A percentile compares a stretch with the other conserved stretches of the same genome.
These are phyloP conservation scores for Oscheius myriophilus DNA, from an alignment of 2,888 invertebrate genomes.

Conservation along the genomic window DNA sequence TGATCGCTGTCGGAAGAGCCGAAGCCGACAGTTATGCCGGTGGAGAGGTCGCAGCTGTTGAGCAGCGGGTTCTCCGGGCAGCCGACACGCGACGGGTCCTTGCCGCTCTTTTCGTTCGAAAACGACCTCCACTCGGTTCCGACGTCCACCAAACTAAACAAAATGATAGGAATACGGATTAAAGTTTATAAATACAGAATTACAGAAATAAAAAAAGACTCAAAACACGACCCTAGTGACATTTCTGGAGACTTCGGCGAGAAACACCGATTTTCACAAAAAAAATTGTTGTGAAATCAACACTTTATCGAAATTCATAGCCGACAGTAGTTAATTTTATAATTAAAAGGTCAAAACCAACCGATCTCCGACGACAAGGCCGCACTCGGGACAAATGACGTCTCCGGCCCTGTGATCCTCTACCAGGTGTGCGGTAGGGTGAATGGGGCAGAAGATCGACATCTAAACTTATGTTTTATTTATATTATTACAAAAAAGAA, in stretches of 20 bases:
- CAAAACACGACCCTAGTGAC: too few relatives aligned
- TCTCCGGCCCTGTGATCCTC: slow-evolving; percentile 99
- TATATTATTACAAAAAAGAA: too few relatives aligned
- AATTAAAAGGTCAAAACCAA: slow-evolving; percentile 25
- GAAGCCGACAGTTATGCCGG: slow-evolving; percentile 81
- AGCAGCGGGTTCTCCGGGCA: slow-evolving; percentile 96
- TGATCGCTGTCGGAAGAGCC: slow-evolving; percentile 56
- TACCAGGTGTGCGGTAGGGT: slow-evolving; percentile 95
- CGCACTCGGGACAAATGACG: slow-evolving; percentile 98
- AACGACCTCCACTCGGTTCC: slow-evolving; percentile 99
- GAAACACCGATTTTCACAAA: too few relatives aligned
- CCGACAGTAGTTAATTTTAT: too few relatives aligned
- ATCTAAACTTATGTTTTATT: too few relatives aligned
- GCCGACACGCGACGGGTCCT: slow-evolving; percentile 98
- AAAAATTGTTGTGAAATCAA: too few relatives aligned
- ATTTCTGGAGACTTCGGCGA: too few relatives aligned
- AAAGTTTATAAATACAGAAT: too few relatives aligned
- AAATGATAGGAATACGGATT: too few relatives aligned
- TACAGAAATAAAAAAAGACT: too few relatives aligned
- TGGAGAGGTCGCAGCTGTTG: slow-evolving; percentile 93
- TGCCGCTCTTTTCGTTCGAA: slow-evolving; percentile 88
- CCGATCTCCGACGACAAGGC: slow-evolving; percentile 97
- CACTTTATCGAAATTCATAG: too few relatives aligned
- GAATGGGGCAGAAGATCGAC: slow-evolving; percentile 82
- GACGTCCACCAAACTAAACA: slow-evolving; percentile 84